Percentiles rank a stretch among this genome's conserved stretches.
Evolutionary conservation across 2,888 invertebrate species (phyloP).

Genomic region (Drosophila anomelani): DNA sequence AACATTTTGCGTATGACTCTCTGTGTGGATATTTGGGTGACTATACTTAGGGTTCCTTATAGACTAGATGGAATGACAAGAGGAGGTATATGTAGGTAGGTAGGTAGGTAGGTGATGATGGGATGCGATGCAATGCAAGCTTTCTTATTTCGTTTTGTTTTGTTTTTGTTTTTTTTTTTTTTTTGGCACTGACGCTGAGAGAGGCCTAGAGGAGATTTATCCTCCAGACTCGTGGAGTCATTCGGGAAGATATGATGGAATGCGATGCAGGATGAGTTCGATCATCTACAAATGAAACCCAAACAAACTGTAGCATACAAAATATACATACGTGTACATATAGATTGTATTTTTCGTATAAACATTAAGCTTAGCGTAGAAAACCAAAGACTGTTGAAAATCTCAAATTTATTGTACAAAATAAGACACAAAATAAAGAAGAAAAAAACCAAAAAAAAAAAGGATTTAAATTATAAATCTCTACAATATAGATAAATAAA

Average conservation of each 20-base stretch:
- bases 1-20: constrained; percentile 25
- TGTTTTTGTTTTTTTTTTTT: constrained; percentile 3
- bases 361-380: constrained; percentile 24
- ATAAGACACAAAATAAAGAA: constrained; percentile 30
- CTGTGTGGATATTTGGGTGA: neutral
- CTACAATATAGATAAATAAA: constrained; percentile 39
- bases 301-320: constrained; percentile 72
- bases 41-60: constrained; percentile 3
- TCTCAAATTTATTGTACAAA: constrained; percentile 52
- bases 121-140: constrained; percentile 11
- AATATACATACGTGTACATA: constrained; percentile 10
- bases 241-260: constrained; percentile 25
- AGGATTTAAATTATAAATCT: constrained; percentile 1
- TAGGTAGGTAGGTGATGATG: constrained; percentile 8
- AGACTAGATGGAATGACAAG: constrained; percentile 15
- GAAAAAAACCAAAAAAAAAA: constrained; percentile 16
- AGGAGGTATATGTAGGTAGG: constrained; percentile 7
- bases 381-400: constrained; percentile 3
- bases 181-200: constrained; percentile 36
- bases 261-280: constrained; percentile 21
- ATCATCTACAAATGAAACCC: constrained; percentile 56
- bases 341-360: constrained; percentile 8
- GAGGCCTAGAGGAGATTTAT: neutral
- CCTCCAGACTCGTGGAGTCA: neutral
- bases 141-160: neutral